These are phyloP conservation scores for Crotalus viridis DNA, from an alignment of 2,113 vertebrate genomes.

Conservation along the genomic window DNA sequence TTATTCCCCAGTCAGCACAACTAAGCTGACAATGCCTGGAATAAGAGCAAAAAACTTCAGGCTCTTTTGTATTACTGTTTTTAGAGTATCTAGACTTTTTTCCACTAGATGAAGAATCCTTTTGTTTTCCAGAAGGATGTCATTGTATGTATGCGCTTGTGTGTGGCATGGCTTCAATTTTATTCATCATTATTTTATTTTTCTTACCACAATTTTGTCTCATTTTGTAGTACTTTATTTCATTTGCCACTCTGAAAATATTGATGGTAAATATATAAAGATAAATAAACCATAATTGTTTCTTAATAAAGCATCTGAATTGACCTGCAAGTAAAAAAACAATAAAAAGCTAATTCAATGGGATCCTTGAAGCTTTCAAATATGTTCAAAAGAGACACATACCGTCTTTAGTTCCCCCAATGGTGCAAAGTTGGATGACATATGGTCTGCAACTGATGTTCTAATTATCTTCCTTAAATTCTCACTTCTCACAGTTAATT, in stretches of 20 bases:
- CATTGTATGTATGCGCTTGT: neutral
- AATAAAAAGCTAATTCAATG: neutral
- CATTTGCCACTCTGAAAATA: neutral
- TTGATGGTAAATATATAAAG: neutral
- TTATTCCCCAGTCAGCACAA: neutral
- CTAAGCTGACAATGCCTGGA: neutral
- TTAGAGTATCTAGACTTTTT: neutral
- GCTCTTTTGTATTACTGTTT: neutral
- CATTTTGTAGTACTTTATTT: neutral
- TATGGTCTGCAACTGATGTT: neutral
- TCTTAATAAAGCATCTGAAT: neutral
- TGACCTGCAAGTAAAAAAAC: neutral
- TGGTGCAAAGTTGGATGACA: neutral
- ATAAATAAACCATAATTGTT: neutral
- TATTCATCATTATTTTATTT: neutral
- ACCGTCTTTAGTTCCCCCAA: neutral
- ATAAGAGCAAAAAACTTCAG: neutral
- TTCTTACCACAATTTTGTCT: neutral
- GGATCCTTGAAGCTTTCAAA: neutral
- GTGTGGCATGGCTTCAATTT: neutral
- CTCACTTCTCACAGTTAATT: neutral
- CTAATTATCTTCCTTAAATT: conserved; percentile 4
- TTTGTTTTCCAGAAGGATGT: neutral
- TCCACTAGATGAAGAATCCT: neutral
- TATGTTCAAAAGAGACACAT: neutral